Evolutionary conservation across 2,888 invertebrate genomes (phyloP), one percentile per base, ranked within the genome.

Genomic region (Volucella zonaria): DNA sequence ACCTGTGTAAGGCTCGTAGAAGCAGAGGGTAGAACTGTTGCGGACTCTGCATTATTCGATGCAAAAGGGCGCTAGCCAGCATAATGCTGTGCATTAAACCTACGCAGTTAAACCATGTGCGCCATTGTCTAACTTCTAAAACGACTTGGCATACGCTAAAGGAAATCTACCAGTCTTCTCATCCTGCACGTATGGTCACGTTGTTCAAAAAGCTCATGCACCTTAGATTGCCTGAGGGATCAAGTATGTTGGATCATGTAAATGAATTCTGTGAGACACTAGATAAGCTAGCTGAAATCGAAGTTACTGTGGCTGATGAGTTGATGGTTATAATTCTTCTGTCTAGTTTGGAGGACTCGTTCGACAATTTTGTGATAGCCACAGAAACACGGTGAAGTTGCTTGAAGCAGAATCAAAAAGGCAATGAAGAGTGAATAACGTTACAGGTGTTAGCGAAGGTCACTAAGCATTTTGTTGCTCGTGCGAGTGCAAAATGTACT

Each of bases 341-440:
- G 18, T 18, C 2, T 18, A 18, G 18, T 18, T 18, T 18, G 18
- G 1, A 1, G 18, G 18, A 73, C 40, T 45, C 62, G 0, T 87
- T 67, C n/a, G 87, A 87, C 12, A 86, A 73, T 11, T 86, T 87
- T 40, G 86, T 88, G 0, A 54, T 87, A 18, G 18, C 2, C 18
- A 18, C 2, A 0, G 85, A 87, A 15, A 61, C 77, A 9, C 74
- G 87, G 56, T 67, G 1, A 83, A 86, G 40, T 51, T 81, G 11
- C 49, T 78, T 3, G 86, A 83, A 58, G 80, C 23, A 10, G 15
- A 1, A 52, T 8, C 52, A 11, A 52, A 23, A 15, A 52, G 52
- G 18, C 52, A 52, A 52, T 23, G 23, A 52, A 52, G 11, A 18
- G 18, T 11, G 11, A 52, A 18, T 52, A 18, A 52, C 11, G 23